phyloP scores from a whole-genome alignment of 2,888 invertebrate genomes.

The Acronicta aceris region DNA sequence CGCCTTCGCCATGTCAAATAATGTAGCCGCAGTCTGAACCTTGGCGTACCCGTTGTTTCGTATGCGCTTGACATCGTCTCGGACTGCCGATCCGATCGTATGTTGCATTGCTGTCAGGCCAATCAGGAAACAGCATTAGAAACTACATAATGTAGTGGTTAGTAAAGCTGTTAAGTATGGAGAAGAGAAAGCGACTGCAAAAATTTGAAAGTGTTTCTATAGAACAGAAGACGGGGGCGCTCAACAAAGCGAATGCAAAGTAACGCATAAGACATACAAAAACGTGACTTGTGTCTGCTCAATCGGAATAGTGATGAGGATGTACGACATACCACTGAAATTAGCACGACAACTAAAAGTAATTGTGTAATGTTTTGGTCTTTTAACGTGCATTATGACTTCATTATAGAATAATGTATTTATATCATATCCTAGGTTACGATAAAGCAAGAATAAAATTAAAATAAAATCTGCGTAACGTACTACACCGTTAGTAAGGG shows the following conservation, averaged over 20 bases:
- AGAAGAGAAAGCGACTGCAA: slow-evolving; percentile 76
- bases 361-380: too few species aligned
- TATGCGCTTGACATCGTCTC: background rate
- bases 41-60: too few species aligned
- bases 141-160: slow-evolving; percentile 15
- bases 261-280: slow-evolving; percentile 78
- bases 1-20: too few species aligned
- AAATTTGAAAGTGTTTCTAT: slow-evolving; percentile 79
- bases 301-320: slow-evolving; percentile 77
- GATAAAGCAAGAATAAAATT: slow-evolving; percentile 9
- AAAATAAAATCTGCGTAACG: slow-evolving; percentile 54
- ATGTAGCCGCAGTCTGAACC: too few species aligned
- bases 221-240: slow-evolving; percentile 73
- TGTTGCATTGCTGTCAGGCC: background rate
- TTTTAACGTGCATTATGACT: too few species aligned
- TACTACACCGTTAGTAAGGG: slow-evolving; percentile 59
- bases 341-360: background rate
- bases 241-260: slow-evolving; percentile 72
- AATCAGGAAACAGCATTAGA: background rate
- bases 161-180: slow-evolving; percentile 51
- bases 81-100: background rate
- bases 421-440: too few species aligned
- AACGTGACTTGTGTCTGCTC: slow-evolving; percentile 68
- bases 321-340: slow-evolving; percentile 55
- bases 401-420: too few species aligned